Conservation (phyloP, 2,113 vertebrate species). For the Triplophysa dalaica region DNA sequence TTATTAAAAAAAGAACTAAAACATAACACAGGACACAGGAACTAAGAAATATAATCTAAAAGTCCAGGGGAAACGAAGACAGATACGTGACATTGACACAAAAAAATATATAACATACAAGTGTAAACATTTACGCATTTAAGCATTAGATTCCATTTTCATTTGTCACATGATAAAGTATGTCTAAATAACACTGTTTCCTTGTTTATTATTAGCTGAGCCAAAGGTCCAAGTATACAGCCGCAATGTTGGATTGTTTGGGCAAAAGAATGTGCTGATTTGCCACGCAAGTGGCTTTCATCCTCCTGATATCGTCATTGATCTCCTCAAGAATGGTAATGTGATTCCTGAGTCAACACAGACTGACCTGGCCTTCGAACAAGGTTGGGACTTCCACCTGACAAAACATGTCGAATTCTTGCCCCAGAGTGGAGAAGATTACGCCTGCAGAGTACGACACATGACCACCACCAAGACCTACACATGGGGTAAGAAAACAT, state of each 20-base stretch:
- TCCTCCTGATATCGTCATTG: slow-evolving; percentile 77
- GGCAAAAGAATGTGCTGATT: slow-evolving; percentile 69
- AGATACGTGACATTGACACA: too few relatives aligned
- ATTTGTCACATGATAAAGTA: not conserved
- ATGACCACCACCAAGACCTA: fast-evolving
- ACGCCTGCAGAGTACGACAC: slow-evolving; percentile 70
- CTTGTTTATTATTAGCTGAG: slow-evolving; percentile 34
- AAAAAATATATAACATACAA: too few relatives aligned
- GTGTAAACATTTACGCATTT: too few relatives aligned
- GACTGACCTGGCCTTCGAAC: slow-evolving; percentile 80
- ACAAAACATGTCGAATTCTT: slow-evolving; percentile 57
- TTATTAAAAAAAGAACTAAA: too few relatives aligned
- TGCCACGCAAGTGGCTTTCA: slow-evolving; percentile 80
- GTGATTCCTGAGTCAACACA: not conserved
- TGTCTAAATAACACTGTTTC: not conserved
- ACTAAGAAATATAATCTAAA: too few relatives aligned
- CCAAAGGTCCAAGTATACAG: slow-evolving; percentile 80
- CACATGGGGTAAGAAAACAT: slow-evolving; percentile 75
- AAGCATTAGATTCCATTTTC: too few relatives aligned
- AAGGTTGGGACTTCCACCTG: slow-evolving; percentile 81
- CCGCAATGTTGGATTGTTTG: not conserved
- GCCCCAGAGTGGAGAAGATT: fast-evolving
- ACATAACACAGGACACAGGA: too few relatives aligned
- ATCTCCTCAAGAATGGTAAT: slow-evolving; percentile 49
- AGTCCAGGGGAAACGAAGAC: too few relatives aligned